Evolutionary conservation across 2,113 vertebrate genomes (phyloP), one percentile per base, ranked within the genome.

Genomic region (Tauraco erythrolophus): DNA sequence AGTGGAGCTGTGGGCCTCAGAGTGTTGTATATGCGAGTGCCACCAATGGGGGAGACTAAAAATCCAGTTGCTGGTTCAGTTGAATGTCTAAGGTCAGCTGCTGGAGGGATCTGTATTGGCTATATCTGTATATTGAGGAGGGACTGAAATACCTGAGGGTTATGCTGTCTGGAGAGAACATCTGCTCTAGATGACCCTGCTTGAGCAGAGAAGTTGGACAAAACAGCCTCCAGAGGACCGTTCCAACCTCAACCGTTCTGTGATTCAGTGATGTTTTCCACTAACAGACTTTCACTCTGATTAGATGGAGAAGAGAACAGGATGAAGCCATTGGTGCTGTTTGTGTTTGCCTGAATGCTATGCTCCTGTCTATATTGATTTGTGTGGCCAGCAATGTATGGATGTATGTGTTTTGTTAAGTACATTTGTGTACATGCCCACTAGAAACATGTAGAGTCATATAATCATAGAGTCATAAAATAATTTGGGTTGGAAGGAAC

Each of bases 1-100:
- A 82, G 15, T 35, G 33, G 19, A 75, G 24, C 23, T 53, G 37
- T 69, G 53, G 9, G 25, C 12, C 74, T 72, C 35, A 16, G 14
- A 9, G 8, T 51, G 4, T 43, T 45, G 11, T 23, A 14, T 30
- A 16, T 25, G 25, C 1, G 0, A 17, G 21, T 78, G 18, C 14
- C 35, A 45, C 21, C 22, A 39, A 30, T 13, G 39, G 13, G 23
- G 35, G 17, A 51, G 25, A 43, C 19, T 35, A 53, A 88, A 0
- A 0, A 48, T 62, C 14, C 27, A 21, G 7, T 65, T 94, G 7
- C 16, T 57, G 5, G 5, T 51, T 74, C 46, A 65, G 1, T 0
- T 78, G 35, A 33, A 19, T 54, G 24, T 66, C 33, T 57, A 48
- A 88, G 2, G 5, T 65, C 15, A 88, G 2, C 19, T 69, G 6